Evolutionary conservation across 1,140 invertebrate species (phyloP).

Genomic region (Gryllus bimaculatus): DNA sequence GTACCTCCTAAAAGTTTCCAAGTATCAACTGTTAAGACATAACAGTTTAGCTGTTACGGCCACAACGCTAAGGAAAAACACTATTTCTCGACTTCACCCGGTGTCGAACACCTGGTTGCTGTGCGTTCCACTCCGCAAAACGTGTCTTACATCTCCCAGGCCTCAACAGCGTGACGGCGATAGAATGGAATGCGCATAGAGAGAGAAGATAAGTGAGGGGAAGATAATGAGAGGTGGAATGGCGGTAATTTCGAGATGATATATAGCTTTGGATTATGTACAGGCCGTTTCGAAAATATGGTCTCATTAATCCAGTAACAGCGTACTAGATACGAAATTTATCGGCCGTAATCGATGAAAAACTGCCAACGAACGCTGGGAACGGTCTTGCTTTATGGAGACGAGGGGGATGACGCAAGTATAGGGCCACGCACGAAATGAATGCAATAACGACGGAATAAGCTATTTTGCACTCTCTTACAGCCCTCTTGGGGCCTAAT

Average conservation of each 20-base stretch:
- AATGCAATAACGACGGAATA: too few species aligned
- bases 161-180: not conserved
- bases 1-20: too few species aligned
- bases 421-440: too few species aligned
- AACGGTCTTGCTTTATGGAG: not conserved
- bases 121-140: too few species aligned
- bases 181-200: not conserved
- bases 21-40: too few species aligned
- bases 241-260: not conserved
- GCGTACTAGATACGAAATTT: not conserved
- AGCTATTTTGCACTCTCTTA: too few species aligned
- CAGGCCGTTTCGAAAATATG: slow-evolving; percentile 1
- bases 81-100: too few species aligned
- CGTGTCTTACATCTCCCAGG: too few species aligned
- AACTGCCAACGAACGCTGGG: not conserved
- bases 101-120: too few species aligned
- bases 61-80: too few species aligned
- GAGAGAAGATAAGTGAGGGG: not conserved
- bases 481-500: too few species aligned
- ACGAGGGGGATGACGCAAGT: not conserved
- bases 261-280: not conserved
- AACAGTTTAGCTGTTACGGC: too few species aligned
- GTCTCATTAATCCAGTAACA: not conserved
- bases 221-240: not conserved
- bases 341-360: not conserved